phyloP scores from a whole-genome alignment of 1,140 invertebrate genomes.

The Drosophila sp. region DNA sequence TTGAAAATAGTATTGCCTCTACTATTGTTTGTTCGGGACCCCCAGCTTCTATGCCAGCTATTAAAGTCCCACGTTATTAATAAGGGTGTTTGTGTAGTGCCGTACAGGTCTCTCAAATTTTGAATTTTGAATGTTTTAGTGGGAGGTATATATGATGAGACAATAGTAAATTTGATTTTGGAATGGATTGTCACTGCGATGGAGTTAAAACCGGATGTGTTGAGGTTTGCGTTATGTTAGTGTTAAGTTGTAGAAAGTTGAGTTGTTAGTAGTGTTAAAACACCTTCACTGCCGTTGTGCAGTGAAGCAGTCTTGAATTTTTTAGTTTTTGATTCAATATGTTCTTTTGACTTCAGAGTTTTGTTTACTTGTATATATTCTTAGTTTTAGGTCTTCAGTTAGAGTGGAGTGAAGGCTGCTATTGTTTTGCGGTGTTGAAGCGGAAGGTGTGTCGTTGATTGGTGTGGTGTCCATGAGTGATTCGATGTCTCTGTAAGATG shows the following conservation, averaged over 20 bases:
- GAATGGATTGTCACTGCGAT: slow-evolving; percentile 29
- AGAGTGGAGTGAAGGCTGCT: neutral
- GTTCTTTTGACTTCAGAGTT: slow-evolving; percentile 24
- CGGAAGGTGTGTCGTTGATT: neutral
- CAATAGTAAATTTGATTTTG: slow-evolving; percentile 29
- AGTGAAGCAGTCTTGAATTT: neutral
- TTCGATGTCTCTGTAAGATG: slow-evolving; percentile 14
- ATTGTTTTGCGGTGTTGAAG: neutral
- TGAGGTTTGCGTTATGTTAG: slow-evolving; percentile 18
- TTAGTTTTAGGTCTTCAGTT: slow-evolving; percentile 19
- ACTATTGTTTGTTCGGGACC: no score
- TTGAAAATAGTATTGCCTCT: no score
- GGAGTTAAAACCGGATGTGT: slow-evolving; percentile 21
- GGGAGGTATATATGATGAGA: slow-evolving; percentile 26
- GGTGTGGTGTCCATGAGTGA: slow-evolving; percentile 21
- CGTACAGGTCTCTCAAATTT: slow-evolving; percentile 9
- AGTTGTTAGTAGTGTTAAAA: neutral
- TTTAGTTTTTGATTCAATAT: neutral
- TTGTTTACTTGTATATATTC: slow-evolving; percentile 18
- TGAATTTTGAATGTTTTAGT: slow-evolving; percentile 20
- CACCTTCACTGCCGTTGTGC: neutral
- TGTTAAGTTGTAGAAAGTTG: neutral
- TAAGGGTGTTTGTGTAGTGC: no score
- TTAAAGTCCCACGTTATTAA: no score
- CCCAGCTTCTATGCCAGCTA: neutral